Base-by-base conservation (phyloP, 1,140 invertebrate species). In the Tetramorium simillimum region DNA sequence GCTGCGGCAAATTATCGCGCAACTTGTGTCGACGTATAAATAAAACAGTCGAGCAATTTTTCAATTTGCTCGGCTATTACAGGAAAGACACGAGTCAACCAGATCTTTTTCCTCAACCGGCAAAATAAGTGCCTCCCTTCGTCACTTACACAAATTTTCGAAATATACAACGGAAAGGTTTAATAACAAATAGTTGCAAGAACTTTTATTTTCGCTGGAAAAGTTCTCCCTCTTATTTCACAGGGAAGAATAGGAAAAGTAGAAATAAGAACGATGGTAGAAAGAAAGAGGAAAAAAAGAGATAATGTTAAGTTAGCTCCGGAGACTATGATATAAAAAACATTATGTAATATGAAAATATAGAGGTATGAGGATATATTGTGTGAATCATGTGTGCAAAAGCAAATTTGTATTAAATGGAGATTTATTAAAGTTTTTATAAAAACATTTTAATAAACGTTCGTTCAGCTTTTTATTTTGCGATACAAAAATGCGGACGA, bases 391-490 rank as follows among this genome's bases (percentile, higher is more conserved):
- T 28, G n/a, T 28, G n/a, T 65, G 67, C 16, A 60, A 75, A 37
- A 84, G 40, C 40, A 28, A 84, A 33, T 82, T 82, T 82, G 6
- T 73, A 58, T 73, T 49, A 75, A 82, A 75, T 84, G 53, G n/a
- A 75, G 3, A 75, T 84, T 84, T 62, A 73, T 84, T 75, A 84
- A 73, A 58, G 40, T 84, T 60, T 49, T 33, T 73, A 43, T 40
- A 60, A 84, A 73, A 75, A 72, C 40, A 62, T 84, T 84, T 84
- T 73, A 84, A 84, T 75, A 56, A 73, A 60, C 53, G 58, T 60
- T 21, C 40, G 62, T 84, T 60, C 53, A 56, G 40, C 43, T 49
- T 60, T 84, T 60, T 58, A 46, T 84, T 84, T 84, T 51, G 40
- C 53, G 18, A 75, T 49, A 75, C 6, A 75, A 73, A 82, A 84